Conservation (phyloP, 2,797 vertebrate species). For the Darevskia nairensis region DNA sequence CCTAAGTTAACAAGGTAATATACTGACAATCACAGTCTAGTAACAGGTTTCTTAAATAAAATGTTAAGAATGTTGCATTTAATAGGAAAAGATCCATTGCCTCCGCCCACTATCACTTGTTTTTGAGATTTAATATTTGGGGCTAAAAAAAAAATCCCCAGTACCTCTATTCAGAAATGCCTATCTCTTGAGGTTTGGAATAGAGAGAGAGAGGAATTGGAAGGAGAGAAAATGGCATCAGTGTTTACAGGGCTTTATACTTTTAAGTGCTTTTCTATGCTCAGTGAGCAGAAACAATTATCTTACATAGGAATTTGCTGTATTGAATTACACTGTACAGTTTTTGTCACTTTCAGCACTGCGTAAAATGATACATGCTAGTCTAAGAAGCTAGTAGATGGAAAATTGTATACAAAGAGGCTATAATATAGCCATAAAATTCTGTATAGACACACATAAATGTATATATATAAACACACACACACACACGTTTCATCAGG, state of each 20-base stretch:
- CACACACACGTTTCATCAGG: conserved; percentile 58
- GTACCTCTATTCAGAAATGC: conserved; percentile 58
- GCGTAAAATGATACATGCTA: conserved; percentile 61
- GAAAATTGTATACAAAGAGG: conserved; percentile 71
- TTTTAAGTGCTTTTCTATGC: conserved; percentile 72
- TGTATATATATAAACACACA: conserved; percentile 78
- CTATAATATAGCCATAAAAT: conserved; percentile 71
- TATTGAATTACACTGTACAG: conserved; percentile 66
- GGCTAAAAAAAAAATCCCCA: conserved; percentile 19
- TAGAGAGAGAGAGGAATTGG: conserved; percentile 36
- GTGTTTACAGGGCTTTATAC: conserved; percentile 67
- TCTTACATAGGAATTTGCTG: conserved; percentile 62
- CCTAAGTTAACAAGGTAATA: conserved; percentile 72
- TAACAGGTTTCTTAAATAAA: conserved; percentile 77
- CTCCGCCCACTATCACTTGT: conserved; percentile 39
- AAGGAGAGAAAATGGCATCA: conserved; percentile 46
- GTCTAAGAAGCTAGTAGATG: conserved; percentile 66
- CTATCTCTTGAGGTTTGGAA: conserved; percentile 51
- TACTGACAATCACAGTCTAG: conserved; percentile 81
- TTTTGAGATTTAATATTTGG: conserved; percentile 42
- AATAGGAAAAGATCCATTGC: conserved; percentile 67
- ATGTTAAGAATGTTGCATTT: conserved; percentile 66
- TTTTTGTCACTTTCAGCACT: conserved; percentile 63
- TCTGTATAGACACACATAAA: conserved; percentile 78
- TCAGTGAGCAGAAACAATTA: conserved; percentile 68